Evolutionary conservation across 2,888 invertebrate genomes (phyloP).

Genomic region (Callinectes sapidus): DNA sequence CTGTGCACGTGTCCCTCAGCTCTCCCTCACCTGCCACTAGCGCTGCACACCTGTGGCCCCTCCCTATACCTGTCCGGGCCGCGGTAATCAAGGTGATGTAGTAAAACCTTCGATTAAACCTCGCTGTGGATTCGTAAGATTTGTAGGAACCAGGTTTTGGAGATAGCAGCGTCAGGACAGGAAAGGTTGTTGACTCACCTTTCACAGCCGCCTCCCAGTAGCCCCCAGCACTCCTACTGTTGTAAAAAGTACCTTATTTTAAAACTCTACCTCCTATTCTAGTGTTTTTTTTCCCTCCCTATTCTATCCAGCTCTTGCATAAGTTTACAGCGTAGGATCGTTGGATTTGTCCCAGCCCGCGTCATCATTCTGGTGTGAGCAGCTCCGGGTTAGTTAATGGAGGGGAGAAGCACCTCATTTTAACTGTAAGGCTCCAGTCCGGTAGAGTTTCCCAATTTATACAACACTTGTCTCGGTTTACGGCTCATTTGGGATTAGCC

Average conservation of each 20-base stretch:
- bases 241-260: slow-evolving; percentile 3
- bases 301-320: not conserved
- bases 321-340: not conserved
- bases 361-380: not conserved
- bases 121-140: not conserved
- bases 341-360: not conserved
- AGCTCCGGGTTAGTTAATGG: too few species aligned
- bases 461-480: not conserved
- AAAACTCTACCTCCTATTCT: not conserved
- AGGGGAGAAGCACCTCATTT: too few species aligned
- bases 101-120: not conserved
- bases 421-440: not conserved
- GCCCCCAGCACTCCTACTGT: not conserved
- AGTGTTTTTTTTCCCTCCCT: not conserved
- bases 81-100: not conserved
- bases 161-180: not conserved
- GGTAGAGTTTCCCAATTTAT: not conserved
- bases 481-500: not conserved
- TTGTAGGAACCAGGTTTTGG: not conserved
- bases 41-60: not conserved
- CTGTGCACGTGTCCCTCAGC: not conserved
- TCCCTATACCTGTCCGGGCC: not conserved
- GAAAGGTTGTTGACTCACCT: not conserved
- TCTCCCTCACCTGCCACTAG: not conserved
- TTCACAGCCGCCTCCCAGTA: not conserved